Base-by-base conservation (phyloP, 2,888 invertebrate species). In the Fissipunctia ypsillon region DNA sequence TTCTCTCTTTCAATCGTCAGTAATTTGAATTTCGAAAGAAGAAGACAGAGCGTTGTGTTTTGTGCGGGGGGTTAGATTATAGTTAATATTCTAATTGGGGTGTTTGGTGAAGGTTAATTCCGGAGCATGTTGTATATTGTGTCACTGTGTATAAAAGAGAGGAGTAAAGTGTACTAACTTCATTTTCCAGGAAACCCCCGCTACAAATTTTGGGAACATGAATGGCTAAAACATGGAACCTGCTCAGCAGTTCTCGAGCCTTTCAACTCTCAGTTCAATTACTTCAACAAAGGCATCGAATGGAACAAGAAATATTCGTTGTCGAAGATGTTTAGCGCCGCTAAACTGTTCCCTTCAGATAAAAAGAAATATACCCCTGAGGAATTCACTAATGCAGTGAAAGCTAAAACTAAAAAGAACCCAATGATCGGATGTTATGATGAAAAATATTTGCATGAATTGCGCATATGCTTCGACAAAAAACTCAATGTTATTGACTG, bases 201-300 rank as follows among this genome's bases (percentile, higher is more conserved):
- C 22, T 94, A 97, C 84, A 95, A 96, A 9, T 96, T 98, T 57
- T 98, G 98, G 98, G 95, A 96, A 74, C 98, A 98, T 88, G 98
- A 98, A 90, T 98, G 98, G 98, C 89, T 95, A 0, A 98, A 98
- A 88, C 98, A 98, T 89, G 98, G 98, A 9, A 98, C 98, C 0
- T 98, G 98, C 88, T 97, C 98, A 0, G 94, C 96, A 5, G 77
- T 90, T 9, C 79, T 98, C 2, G 93, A 96, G 0, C 82, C 91
- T 2, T 88, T 98, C 0, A 93, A 97, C 81, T 95, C 95, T 38
- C 97, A 98, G 87, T 84, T 95, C 0, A 97, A 97, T 86, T 98
- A 98, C 91, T 98, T 98, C 88, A 88, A 91, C 1, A 94, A 97
- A 84, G 98, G 97, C 0, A 88, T 98, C 19, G 87, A 93, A 2